These are phyloP conservation scores for Caenorhabditis uteleia DNA, from an alignment of 2,888 invertebrate genomes.

Conservation along the genomic window DNA sequence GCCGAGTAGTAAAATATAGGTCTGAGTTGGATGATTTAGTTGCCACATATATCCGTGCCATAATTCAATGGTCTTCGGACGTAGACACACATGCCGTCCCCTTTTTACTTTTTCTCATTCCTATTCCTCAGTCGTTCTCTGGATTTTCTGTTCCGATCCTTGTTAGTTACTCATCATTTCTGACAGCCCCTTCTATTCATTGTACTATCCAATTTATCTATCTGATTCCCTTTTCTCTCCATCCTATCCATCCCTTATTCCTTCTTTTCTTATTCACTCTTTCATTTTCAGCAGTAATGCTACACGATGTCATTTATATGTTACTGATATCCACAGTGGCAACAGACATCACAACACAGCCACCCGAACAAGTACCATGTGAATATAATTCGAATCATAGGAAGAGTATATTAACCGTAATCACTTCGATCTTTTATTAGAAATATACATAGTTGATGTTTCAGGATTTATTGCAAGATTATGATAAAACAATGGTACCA, in stretches of 20 bases:
- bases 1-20: too few species aligned
- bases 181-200: not conserved
- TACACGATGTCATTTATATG: constrained; percentile 40
- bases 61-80: too few species aligned
- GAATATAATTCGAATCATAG: constrained; percentile 58
- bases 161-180: not conserved
- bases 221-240: not conserved
- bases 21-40: too few species aligned
- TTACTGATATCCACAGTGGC: constrained; percentile 31
- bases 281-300: too few species aligned
- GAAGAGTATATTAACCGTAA: constrained; percentile 56
- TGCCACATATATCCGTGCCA: too few species aligned
- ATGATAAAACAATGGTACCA: constrained; percentile 68
- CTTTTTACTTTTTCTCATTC: not conserved
- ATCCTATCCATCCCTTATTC: too few species aligned
- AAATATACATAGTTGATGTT: constrained; percentile 3
- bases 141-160: not conserved
- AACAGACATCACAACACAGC: constrained; percentile 9
- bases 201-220: not conserved
- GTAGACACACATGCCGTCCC: too few species aligned
- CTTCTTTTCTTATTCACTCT: too few species aligned
- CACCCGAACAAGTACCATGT: too few species aligned
- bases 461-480: constrained; percentile 58
- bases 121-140: not conserved
- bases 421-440: not conserved